These are phyloP conservation scores for Neolamprologus multifasciatus DNA, from an alignment of 2,797 vertebrate genomes.

Conservation along the genomic window DNA sequence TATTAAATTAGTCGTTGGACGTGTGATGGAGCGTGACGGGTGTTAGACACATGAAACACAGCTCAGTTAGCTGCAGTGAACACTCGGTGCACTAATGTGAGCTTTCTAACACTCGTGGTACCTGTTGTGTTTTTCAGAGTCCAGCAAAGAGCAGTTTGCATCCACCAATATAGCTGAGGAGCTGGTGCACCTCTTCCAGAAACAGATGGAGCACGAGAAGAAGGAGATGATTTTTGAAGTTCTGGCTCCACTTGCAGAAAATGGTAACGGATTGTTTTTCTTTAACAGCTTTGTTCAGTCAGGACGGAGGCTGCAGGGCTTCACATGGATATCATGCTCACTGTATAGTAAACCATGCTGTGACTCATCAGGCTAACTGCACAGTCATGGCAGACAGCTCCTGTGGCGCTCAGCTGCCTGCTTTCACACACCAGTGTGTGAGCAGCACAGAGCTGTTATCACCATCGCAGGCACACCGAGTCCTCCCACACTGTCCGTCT, in stretches of 20 bases:
- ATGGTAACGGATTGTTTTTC: constrained; percentile 75
- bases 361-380: constrained; percentile 38
- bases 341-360: not conserved
- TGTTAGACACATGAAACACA: not conserved
- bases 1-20: too few species aligned
- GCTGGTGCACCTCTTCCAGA: constrained; percentile 94
- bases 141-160: constrained; percentile 95
- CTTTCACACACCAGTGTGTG: not conserved
- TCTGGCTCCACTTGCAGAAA: constrained; percentile 94
- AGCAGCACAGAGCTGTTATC: constrained; percentile 29
- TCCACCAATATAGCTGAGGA: constrained; percentile 94
- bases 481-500: constrained; percentile 55
- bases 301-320: not conserved
- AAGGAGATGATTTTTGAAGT: constrained; percentile 99
- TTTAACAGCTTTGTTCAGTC: not conserved
- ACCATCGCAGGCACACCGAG: constrained; percentile 40
- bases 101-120: not conserved
- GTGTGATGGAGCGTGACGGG: not conserved
- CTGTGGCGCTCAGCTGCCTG: constrained; percentile 18
- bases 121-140: constrained; percentile 56
- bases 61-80: not conserved
- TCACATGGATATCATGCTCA: not conserved
- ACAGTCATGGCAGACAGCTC: constrained; percentile 34
- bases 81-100: too few species aligned
- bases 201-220: constrained; percentile 94